These are phyloP conservation scores for Delphinus delphis DNA, from an alignment of 2,113 vertebrate genomes.

Conservation along the genomic window DNA sequence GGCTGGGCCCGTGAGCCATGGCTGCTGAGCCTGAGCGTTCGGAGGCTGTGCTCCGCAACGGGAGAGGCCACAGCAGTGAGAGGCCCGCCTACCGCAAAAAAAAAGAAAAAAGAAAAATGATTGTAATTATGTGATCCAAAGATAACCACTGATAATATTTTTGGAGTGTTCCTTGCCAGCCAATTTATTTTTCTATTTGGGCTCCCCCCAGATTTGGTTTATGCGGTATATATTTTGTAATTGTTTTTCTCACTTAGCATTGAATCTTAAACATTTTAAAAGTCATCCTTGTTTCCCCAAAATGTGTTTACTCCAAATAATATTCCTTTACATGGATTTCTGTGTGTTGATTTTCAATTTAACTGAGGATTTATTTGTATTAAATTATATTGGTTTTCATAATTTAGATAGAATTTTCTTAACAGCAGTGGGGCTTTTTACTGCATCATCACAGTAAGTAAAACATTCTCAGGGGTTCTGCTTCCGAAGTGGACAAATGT, in stretches of 20 bases:
- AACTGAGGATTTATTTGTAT: neutral
- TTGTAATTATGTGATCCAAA: neutral
- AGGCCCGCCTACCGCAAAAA: too few relatives aligned
- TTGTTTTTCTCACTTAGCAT: neutral
- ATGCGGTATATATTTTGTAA: neutral
- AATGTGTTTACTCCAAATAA: neutral
- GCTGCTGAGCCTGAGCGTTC: too few relatives aligned
- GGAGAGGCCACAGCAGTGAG: too few relatives aligned
- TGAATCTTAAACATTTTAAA: neutral
- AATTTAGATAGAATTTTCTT: neutral
- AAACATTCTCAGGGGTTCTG: neutral
- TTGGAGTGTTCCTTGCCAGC: neutral
- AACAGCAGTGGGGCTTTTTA: neutral
- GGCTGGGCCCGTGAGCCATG: too few relatives aligned
- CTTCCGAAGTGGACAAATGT: neutral
- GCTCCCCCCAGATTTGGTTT: neutral
- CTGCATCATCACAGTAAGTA: neutral
- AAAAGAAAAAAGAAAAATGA: neutral
- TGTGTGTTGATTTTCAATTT: slow-evolving; percentile 6
- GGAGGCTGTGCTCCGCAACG: too few relatives aligned
- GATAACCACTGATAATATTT: neutral
- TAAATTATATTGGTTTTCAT: neutral
- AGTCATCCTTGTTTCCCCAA: neutral
- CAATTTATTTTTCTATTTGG: neutral
- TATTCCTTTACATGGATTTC: neutral